Evolutionary conservation across 2,888 invertebrate species (phyloP).

Genomic region (Tiliacea citrago): DNA sequence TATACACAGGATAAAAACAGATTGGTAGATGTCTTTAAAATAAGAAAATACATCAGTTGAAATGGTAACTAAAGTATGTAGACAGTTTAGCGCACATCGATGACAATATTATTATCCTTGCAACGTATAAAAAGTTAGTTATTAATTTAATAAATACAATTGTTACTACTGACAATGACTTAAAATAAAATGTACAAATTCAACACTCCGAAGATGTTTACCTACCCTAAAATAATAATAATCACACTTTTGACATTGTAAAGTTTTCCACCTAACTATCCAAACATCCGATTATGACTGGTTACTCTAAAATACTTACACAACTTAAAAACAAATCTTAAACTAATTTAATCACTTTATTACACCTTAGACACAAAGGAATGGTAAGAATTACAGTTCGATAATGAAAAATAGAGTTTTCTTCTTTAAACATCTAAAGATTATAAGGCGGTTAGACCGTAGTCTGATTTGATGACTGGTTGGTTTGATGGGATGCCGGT

Average conservation of each 20-base stretch:
- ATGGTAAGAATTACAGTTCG: slow-evolving; percentile 87
- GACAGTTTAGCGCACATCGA: slow-evolving; percentile 42
- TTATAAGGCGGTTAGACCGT: slow-evolving; percentile 95
- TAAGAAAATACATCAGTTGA: slow-evolving; percentile 40
- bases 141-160: slow-evolving; percentile 60
- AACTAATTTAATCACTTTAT: slow-evolving; percentile 86
- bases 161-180: slow-evolving; percentile 84
- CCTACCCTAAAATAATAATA: slow-evolving; percentile 87
- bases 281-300: slow-evolving; percentile 89
- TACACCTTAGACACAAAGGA: slow-evolving; percentile 88
- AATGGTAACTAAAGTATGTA: slow-evolving; percentile 67
- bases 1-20: slow-evolving; percentile 22
- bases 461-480: slow-evolving; percentile 95
- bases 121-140: slow-evolving; percentile 48
- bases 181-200: slow-evolving; percentile 83
- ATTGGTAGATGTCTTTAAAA: slow-evolving; percentile 62
- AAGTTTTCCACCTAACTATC: slow-evolving; percentile 87
- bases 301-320: slow-evolving; percentile 86
- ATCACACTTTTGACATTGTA: slow-evolving; percentile 91
- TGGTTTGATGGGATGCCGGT: slow-evolving; percentile 85
- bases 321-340: slow-evolving; percentile 82
- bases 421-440: slow-evolving; percentile 86
- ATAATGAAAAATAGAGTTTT: slow-evolving; percentile 88
- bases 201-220: slow-evolving; percentile 82
- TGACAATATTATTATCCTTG: slow-evolving; percentile 34